Conservation (phyloP, 92 coral and sea anemone genomes). For the Epizoanthus rinbou region DNA sequence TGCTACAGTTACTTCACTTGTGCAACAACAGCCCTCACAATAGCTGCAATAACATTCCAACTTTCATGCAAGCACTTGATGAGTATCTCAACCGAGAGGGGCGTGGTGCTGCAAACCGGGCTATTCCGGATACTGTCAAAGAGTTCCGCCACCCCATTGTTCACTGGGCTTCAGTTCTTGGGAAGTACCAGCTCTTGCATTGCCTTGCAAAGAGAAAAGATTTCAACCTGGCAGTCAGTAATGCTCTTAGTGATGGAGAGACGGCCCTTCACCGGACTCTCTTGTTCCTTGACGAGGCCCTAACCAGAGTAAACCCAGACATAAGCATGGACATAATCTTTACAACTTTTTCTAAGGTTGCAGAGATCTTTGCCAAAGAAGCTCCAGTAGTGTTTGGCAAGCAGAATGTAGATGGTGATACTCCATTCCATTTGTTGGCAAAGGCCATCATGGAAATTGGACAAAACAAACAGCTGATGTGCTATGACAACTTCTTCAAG, state of each 20-base stretch:
- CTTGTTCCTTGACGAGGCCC: conserved; percentile 37
- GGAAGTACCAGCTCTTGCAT: conserved; percentile 25
- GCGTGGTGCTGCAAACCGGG: conserved; percentile 16
- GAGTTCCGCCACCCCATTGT: conserved; percentile 37
- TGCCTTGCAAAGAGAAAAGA: conserved; percentile 39
- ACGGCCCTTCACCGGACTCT: conserved; percentile 36
- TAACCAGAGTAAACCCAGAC: conserved; percentile 7
- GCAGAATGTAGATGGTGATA: conserved; percentile 22
- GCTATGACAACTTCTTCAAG: conserved; percentile 26
- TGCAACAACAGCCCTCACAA: conserved; percentile 24
- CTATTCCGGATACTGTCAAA: conserved; percentile 19
- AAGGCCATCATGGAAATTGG: conserved; percentile 42
- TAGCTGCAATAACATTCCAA: conserved; percentile 3
- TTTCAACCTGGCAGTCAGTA: conserved; percentile 30
- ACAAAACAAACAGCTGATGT: conserved; percentile 15
- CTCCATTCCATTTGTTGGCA: conserved; percentile 29
- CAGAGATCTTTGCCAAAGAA: conserved; percentile 25
- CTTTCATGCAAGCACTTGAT: conserved; percentile 31
- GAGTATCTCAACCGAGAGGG: conserved; percentile 30
- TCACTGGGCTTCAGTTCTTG: conserved; percentile 40
- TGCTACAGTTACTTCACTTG: neutral
- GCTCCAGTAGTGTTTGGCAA: conserved; percentile 26
- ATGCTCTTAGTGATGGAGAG: conserved; percentile 15
- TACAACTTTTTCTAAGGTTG: conserved; percentile 6
- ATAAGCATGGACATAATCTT: conserved; percentile 17